These are phyloP conservation scores for Meles meles DNA, from an alignment of 2,113 vertebrate species.

Conservation along the genomic window DNA sequence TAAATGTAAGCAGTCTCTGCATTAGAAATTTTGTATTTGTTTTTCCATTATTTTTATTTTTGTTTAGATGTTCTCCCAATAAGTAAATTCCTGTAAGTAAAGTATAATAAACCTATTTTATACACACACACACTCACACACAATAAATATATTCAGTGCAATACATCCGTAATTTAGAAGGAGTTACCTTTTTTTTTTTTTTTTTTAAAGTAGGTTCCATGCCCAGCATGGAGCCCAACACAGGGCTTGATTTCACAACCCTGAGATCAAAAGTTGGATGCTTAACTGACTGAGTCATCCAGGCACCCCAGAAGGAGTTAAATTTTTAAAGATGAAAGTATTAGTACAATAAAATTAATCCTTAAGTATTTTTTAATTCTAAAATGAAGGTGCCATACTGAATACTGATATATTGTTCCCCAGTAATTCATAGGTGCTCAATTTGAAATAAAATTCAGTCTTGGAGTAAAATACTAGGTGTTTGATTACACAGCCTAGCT, in stretches of 20 bases:
- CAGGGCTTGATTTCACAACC: neutral
- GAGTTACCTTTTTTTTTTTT: neutral
- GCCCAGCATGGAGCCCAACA: neutral
- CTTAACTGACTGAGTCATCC: neutral
- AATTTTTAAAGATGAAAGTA: neutral
- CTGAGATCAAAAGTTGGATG: neutral
- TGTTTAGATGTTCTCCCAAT: neutral
- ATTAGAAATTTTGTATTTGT: neutral
- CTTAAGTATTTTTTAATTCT: neutral
- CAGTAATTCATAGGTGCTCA: neutral
- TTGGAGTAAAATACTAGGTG: neutral
- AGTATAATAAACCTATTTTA: neutral
- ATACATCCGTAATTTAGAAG: neutral
- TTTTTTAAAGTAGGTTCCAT: neutral
- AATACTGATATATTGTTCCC: neutral
- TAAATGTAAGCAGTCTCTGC: neutral
- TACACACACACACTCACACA: neutral
- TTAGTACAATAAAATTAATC: neutral
- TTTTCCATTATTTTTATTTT: neutral
- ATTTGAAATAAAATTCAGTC: neutral
- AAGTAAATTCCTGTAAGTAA: neutral
- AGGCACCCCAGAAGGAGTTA: neutral
- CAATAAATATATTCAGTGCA: neutral
- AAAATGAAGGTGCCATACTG: neutral
- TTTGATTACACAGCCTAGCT: neutral